Evolutionary conservation across 2,797 vertebrate genomes (phyloP).

Genomic region (Acipenser oxyrinchus): DNA sequence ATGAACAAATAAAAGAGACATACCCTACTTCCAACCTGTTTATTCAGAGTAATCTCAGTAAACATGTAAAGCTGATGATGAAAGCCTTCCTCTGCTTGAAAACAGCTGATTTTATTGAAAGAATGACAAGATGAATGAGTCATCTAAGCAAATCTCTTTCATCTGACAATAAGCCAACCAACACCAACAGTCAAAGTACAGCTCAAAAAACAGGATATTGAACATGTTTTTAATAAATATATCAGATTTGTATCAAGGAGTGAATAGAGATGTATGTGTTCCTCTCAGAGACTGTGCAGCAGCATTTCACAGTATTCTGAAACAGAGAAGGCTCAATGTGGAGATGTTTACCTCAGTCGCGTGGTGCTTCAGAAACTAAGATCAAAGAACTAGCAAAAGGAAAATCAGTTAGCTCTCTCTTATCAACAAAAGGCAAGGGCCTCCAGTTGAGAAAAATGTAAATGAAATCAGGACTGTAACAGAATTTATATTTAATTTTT

Average conservation of each 20-base stretch:
- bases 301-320: not conserved
- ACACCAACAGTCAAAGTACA: no score
- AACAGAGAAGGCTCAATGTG: not conserved
- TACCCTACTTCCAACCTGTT: conserved; percentile 10
- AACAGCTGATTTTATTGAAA: no score
- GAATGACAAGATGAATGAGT: no score
- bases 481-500: no score
- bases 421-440: not conserved
- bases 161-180: no score
- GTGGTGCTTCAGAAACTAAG: conserved; percentile 19
- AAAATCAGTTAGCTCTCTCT: not conserved
- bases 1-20: conserved; percentile 25
- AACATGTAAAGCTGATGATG: no score
- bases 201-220: conserved; percentile 2
- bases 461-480: no score
- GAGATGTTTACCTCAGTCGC: conserved; percentile 27
- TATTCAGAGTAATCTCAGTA: no score
- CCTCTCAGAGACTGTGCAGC: no score
- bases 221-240: conserved; percentile 33
- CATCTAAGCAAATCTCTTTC: no score
- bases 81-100: no score
- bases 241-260: conserved; percentile 22
- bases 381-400: conserved; percentile 12
- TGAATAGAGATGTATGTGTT: not conserved
- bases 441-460: not conserved